These are phyloP conservation scores for Crotalus helleri DNA, from an alignment of 2,113 vertebrate species.

Conservation along the genomic window DNA sequence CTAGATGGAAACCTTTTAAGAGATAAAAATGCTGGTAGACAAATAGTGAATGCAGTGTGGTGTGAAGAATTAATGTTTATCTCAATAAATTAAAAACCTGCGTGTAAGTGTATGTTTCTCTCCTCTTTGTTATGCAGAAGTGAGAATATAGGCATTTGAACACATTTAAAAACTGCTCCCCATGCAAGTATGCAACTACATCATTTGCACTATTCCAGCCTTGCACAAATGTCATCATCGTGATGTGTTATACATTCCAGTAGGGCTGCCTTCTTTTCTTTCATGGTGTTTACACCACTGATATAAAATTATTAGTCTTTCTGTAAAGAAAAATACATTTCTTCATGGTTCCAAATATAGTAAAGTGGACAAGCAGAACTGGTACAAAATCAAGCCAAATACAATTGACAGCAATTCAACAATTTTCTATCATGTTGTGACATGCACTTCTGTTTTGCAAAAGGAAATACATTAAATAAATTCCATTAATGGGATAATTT, in stretches of 20 bases:
- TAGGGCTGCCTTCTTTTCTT: neutral
- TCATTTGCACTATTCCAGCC: neutral
- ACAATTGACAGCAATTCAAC: constrained; percentile 32
- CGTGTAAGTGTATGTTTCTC: neutral
- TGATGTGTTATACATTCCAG: neutral
- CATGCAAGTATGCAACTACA: neutral
- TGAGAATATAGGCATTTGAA: neutral
- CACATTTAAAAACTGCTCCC: neutral
- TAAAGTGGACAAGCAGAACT: constrained; percentile 9
- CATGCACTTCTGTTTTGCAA: constrained; percentile 19
- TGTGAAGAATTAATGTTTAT: neutral
- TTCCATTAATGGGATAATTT: constrained; percentile 17
- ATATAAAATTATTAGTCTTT: neutral
- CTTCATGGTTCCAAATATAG: neutral
- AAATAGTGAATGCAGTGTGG: neutral
- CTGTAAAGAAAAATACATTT: constrained; percentile 32
- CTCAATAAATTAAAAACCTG: neutral
- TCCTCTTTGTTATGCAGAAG: neutral
- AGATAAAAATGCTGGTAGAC: neutral
- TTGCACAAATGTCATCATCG: neutral
- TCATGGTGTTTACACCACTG: neutral
- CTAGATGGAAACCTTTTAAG: neutral
- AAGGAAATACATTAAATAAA: constrained; percentile 40
- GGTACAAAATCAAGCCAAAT: neutral
- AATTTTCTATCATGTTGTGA: neutral